Evolutionary conservation across 2,797 vertebrate species (phyloP).

Genomic region (Poecile montanus): DNA sequence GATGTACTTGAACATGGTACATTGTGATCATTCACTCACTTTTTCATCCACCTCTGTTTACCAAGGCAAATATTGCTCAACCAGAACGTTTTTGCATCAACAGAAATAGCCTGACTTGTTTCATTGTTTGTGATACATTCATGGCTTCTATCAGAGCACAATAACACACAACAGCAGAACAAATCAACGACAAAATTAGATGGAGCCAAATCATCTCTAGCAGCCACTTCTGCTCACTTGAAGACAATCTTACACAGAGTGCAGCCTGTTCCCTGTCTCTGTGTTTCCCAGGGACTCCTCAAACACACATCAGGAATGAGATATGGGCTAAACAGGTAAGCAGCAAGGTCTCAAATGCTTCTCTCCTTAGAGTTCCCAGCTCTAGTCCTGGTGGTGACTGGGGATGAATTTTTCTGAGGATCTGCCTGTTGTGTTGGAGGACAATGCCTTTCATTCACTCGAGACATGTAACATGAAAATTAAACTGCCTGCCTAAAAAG

Average conservation of each 20-base stretch:
- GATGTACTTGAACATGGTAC: not conserved
- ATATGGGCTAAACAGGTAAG: not conserved
- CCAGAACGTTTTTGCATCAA: not conserved
- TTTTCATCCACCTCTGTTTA: not conserved
- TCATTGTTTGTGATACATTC: not conserved
- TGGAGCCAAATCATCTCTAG: not conserved
- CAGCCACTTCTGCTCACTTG: not conserved
- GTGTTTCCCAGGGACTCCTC: not conserved
- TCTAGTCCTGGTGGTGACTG: rapidly evolving
- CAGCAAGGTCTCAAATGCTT: not conserved
- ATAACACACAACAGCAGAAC: not conserved
- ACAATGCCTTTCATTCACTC: not conserved
- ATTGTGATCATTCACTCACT: not conserved
- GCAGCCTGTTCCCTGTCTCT: not conserved
- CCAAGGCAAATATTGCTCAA: not conserved
- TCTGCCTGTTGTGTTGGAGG: not conserved
- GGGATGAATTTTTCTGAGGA: not conserved
- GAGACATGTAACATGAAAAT: rapidly evolving
- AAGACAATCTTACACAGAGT: not conserved
- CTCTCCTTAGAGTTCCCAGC: not conserved
- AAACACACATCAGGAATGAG: not conserved
- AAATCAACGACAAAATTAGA: not conserved
- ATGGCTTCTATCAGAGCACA: not conserved
- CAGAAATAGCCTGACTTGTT: not conserved
- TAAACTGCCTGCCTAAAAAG: not conserved